Evolutionary conservation across 2,113 vertebrate species (phyloP), one percentile per base, ranked within the genome.

Genomic region (Donacobius atricapilla): DNA sequence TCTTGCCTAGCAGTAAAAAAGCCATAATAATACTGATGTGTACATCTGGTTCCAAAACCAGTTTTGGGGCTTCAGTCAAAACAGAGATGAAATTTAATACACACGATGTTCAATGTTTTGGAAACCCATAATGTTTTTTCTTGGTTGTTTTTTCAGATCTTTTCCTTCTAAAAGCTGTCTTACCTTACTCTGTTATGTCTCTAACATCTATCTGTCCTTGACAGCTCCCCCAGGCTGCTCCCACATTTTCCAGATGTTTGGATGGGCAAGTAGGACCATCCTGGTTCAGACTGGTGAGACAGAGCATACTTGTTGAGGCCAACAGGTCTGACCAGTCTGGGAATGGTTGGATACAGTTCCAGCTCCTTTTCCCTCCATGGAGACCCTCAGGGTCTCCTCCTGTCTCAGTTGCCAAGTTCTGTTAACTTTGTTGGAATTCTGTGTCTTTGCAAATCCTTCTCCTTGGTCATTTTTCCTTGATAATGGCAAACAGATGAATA

Each of bases 1-100:
- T 93, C 90, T 92, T 96, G 51, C 78, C 96, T 70, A 84, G 84
- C 68, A 91, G 94, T 93, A 73, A 85, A 95, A 94, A 91, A 94
- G 30, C 27, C 72, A 68, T 75, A 89, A 94, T 92, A 93, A 68
- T 73, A 83, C 54, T 57, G 68, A 92, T 84, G 86, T 85, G 94
- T 90, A 94, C 69, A 91, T 95, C 84, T 88, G 53, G 40, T 94
- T 93, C 78, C 94, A 96, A 94, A 93, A 63, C 76, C 82, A 89
- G 69, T 56, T 96, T 83, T 82, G 87, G 82, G 75, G 76, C 82
- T 95, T 90, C 83, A 90, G 89, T 94, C 76, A 94, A 94, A 92
- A 93, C 61, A 94, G 22, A 90, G 72, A 64, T 89, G 85, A 93
- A 87, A 97, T 96, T 80, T 85, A 95, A 96, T 86, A 87, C 20